Base-by-base conservation (phyloP, 2,888 invertebrate genomes). In the Geophilus truncorum region DNA sequence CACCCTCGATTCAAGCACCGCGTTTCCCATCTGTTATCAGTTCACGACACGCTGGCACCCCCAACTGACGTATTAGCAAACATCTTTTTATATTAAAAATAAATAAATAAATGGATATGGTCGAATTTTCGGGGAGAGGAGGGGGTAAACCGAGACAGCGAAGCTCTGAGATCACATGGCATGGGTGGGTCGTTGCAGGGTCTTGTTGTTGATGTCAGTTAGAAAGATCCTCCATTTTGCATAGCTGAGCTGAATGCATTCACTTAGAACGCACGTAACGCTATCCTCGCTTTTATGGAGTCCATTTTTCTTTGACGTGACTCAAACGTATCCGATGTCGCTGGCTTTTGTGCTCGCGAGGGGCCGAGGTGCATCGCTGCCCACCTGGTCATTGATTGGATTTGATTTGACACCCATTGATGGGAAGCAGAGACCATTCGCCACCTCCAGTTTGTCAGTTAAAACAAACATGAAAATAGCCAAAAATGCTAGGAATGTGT, bases 1-100 rank as follows among this genome's bases (percentile, higher is more conserved):
- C 70, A 70, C 70, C 70, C 70, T 70, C 70, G 28, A 70, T 70
- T 70, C 70, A 70, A 70, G 70, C 28, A 70, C 70, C 70, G 70
- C 28, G 70, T 70, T 70, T 70, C 70, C 70, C 70, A 70, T 70
- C 70, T 70, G 70, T 25, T 70, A 70, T 70, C 70, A 6, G 70
- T 70, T 70, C 70, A 70, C 70, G 28, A 28, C 70, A 70, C 70
- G 70, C 70, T 70, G 70, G 70, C 70, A 70, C 70, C 70, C 70
- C 70, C 70, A 70, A 70, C 70, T 70, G 70, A 28, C 70, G 70
- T 70, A 70, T 70, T 28, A 70, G 70, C 25, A 70, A 70, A 70
- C 70, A 70, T 28, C 10, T 70, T 28, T 62, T 62, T 2, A 25
- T n/a, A 28, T 25, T 25, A 15, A 25, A 28, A 1, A 70, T 12